Percentiles rank a stretch among this genome's conserved stretches.
Evolutionary conservation across 2,888 invertebrate species (phyloP).

Genomic region (Lasioglossum zephyrum): DNA sequence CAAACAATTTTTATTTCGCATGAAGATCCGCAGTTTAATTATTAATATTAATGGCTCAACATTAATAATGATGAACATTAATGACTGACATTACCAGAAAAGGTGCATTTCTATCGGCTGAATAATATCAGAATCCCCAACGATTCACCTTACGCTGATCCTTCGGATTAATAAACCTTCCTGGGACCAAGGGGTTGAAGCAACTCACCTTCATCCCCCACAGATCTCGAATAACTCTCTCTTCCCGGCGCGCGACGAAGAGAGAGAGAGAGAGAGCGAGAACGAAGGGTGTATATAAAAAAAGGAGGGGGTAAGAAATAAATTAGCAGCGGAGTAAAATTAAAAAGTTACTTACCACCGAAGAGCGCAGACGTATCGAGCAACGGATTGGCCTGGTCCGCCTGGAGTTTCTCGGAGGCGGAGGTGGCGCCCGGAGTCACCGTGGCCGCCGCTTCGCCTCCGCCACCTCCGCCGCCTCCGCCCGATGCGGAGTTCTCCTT

Average conservation of each 20-base stretch:
- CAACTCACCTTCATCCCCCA: too few species aligned
- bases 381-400: constrained; percentile 87
- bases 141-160: neutral
- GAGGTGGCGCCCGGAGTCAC: constrained; percentile 84
- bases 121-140: neutral
- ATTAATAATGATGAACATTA: too few species aligned
- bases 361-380: constrained; percentile 93
- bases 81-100: too few species aligned
- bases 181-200: neutral
- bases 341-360: constrained; percentile 86
- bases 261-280: too few species aligned
- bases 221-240: too few species aligned
- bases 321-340: neutral
- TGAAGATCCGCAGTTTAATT: too few species aligned
- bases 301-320: neutral
- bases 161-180: neutral
- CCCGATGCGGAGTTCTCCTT: constrained; percentile 89
- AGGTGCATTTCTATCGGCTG: neutral
- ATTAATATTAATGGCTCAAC: too few species aligned
- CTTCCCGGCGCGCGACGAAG: too few species aligned
- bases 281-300: too few species aligned
- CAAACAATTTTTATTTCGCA: too few species aligned
- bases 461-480: constrained; percentile 86
- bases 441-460: constrained; percentile 85
- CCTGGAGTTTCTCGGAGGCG: constrained; percentile 87